Conservation (phyloP, 2,888 invertebrate genomes). For the Andrena marginata region DNA sequence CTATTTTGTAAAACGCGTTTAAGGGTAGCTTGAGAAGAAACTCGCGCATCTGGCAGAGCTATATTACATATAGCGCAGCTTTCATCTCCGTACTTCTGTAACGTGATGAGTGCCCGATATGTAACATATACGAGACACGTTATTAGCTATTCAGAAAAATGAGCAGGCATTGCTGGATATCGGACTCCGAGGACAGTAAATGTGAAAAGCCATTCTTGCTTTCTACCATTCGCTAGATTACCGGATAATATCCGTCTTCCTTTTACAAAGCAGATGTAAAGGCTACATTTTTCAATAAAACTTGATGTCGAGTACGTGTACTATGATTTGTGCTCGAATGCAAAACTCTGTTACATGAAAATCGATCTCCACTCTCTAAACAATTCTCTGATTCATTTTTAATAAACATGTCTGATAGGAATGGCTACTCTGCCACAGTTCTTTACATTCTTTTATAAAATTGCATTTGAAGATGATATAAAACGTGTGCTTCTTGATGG, state of each 20-base stretch:
- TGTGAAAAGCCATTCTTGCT: slow-evolving; percentile 41
- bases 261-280: slow-evolving; percentile 5
- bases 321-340: no score
- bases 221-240: slow-evolving; percentile 27
- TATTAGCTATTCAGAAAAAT: slow-evolving; percentile 40
- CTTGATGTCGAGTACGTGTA: background rate
- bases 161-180: slow-evolving; percentile 35
- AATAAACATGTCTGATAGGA: no score
- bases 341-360: no score
- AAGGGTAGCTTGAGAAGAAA: no score
- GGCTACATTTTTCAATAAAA: background rate
- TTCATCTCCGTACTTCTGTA: background rate
- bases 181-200: slow-evolving; percentile 11
- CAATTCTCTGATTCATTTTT: no score
- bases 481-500: no score
- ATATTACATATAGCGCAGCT: background rate
- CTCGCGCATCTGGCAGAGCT: background rate
- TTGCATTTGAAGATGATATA: no score
- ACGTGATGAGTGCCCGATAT: slow-evolving; percentile 6
- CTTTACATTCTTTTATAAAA: no score
- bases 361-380: no score
- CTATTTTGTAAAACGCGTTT: background rate
- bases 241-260: slow-evolving; percentile 15
- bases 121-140: slow-evolving; percentile 8
- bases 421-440: no score